These are phyloP conservation scores for Nesidiocoris tenuis DNA, from an alignment of 2,888 invertebrate species.

Conservation along the genomic window DNA sequence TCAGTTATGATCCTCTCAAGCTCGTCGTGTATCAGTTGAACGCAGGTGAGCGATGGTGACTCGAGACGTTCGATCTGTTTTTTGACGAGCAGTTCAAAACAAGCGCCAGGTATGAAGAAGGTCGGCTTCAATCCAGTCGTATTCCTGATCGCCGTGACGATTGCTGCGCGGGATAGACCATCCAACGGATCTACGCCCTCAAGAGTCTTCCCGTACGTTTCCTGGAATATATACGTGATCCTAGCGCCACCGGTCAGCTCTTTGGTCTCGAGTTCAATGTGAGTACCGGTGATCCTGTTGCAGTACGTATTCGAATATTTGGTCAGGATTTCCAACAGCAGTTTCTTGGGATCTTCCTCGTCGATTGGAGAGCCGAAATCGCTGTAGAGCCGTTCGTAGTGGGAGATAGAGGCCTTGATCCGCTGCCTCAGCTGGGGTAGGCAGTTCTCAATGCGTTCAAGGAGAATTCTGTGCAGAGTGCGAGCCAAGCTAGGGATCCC, in stretches of 20 bases:
- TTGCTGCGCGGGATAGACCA: conserved; percentile 61
- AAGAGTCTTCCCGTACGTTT: conserved; percentile 62
- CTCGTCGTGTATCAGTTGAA: conserved; percentile 65
- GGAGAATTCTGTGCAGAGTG: conserved; percentile 62
- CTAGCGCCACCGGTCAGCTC: conserved; percentile 62
- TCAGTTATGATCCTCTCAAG: conserved; percentile 63
- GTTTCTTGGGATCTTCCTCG: conserved; percentile 58
- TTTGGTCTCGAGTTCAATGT: conserved; percentile 61
- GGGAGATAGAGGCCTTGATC: conserved; percentile 62
- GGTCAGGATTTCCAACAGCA: conserved; percentile 64
- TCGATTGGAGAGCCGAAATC: conserved; percentile 63
- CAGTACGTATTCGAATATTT: conserved; percentile 65
- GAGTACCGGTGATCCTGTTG: conserved; percentile 64
- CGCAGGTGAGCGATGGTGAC: conserved; percentile 64
- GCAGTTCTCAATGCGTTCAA: conserved; percentile 66
- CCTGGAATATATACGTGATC: conserved; percentile 68
- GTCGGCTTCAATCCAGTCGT: conserved; percentile 59
- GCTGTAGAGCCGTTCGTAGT: conserved; percentile 61
- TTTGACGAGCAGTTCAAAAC: conserved; percentile 66
- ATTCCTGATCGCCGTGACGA: conserved; percentile 66
- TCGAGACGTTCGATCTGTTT: conserved; percentile 64
- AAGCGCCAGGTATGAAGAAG: conserved; percentile 58
- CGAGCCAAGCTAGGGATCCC: conserved; percentile 63
- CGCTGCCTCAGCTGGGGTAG: conserved; percentile 62
- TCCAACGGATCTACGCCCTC: conserved; percentile 62